Evolutionary conservation across 2,888 invertebrate species (phyloP), one percentile per base, ranked within the genome.

Genomic region (Erebia ligea): DNA sequence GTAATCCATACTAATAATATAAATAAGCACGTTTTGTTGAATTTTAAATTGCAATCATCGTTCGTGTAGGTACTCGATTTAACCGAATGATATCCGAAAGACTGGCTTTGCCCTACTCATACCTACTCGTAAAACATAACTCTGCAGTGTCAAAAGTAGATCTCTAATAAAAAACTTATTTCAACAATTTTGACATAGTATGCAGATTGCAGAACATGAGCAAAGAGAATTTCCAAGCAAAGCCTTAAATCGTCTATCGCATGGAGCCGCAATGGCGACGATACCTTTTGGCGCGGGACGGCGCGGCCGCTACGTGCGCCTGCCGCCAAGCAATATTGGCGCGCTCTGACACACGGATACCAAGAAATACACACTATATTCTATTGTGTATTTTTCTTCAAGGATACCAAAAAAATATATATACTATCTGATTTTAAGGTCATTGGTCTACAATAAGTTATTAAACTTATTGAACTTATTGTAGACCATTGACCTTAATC

Each of bases 211-310:
- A 71, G 61, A 72, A 67, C 76, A 78, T 75, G 74, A 71, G 74
- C 78, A 80, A 79, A 81, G 78, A 77, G 81, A 83, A 82, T 84
- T 81, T 79, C 72, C 78, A 79, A 84, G 82, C 76, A 79, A 79
- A 79, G 78, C 75, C 71, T 74, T 74, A 75, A 77, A 75, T 74
- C 79, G 80, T 80, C 79, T 78, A 80, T 82, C 78, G 80, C 75
- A 76, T 48, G 68, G 45, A 71, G 72, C 68, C 69, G 76, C 76
- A 70, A 78, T 76, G 78, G 78, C 76, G 74, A 72, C 76, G 74
- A 73, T 74, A 73, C 71, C 74, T 78, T 81, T 81, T 73, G 72
- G 75, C 75, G 73, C 72, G 72, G 71, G 69, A 70, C 68, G 72
- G 68, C 59, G 77, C 77, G 75, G 76, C 78, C 79, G 79, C 76